Conservation (phyloP, 2,888 invertebrate genomes). For the Sericinus montela region DNA sequence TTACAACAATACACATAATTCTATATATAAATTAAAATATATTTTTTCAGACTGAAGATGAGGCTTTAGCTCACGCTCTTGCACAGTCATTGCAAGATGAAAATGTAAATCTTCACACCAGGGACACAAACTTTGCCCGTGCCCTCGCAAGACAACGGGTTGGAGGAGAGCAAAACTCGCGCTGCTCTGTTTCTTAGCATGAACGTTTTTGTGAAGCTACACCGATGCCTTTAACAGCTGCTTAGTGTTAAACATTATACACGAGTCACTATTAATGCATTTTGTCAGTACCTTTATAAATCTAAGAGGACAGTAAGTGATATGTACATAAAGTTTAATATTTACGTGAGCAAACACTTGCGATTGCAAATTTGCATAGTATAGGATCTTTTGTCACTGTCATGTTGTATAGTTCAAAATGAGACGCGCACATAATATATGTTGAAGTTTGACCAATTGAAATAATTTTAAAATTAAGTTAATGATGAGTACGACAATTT, state of each 20-base stretch:
- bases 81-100: conserved; percentile 85
- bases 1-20: too few species aligned
- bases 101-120: conserved; percentile 40
- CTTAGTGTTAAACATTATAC: not conserved
- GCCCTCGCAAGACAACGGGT: conserved; percentile 64
- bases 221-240: not conserved
- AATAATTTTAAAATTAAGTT: too few species aligned
- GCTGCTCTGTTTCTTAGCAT: conserved; percentile 58
- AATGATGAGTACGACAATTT: too few species aligned
- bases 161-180: conserved; percentile 61
- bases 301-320: not conserved
- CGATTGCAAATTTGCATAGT: not conserved
- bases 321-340: not conserved
- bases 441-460: too few species aligned
- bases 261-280: not conserved
- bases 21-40: too few species aligned
- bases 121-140: conserved; percentile 71
- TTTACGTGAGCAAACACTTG: conserved; percentile 1
- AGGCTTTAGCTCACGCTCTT: conserved; percentile 91
- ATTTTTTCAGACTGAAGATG: conserved; percentile 87
- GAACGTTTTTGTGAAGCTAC: not conserved
- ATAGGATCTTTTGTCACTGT: not conserved
- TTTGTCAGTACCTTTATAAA: not conserved
- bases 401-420: too few species aligned
- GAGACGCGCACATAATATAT: too few species aligned